Base-by-base conservation (phyloP, 2,797 vertebrate species). In the Trematomus bernacchii region DNA sequence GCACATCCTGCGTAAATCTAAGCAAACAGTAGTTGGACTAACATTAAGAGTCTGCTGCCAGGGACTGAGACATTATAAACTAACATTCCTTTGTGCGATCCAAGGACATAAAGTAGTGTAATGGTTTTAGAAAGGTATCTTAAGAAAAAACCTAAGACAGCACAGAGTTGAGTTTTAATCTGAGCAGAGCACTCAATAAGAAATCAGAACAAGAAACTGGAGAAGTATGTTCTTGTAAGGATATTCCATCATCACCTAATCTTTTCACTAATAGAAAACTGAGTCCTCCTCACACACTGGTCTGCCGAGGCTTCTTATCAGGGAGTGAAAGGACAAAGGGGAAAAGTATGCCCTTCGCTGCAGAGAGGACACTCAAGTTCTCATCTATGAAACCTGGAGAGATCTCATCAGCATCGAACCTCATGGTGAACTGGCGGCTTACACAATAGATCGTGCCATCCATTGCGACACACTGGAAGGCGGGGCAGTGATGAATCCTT, bases 241-340 rank as follows among this genome's bases (percentile, higher is more conserved):
- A 77, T 71, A 76, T 71, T 93, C 79, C 61, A 77, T 85, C 80
- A 78, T 48, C 33, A 33, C 65, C 60, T 79, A 80, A 91, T 88
- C 87, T 90, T 71, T 83, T 75, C 82, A 85, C 76, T 83, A 58
- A 61, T 50, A 48, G 64, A 86, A 89, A 89, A 71, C 77, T 27
- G 55, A 85, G 65, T 85, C 70, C 79, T 79, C 23, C 67, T 94
- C 94, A 99, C 77, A 97, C 96, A 18, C 66, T 91, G 2, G 94
- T 96, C 78, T 97, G 96, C 1, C 57, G 88, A 4, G 67, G 57
- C 0, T 40, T 77, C 62, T 61, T 91, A 83, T 94, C 86, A 0
- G 97, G 96, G 66, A 99, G 89, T 7, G 92, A 90, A 66, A 99
- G 95, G n/a, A 96, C 91, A 0, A 96, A 90, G 0, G 97, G 96